Conservation (phyloP, 2,888 invertebrate genomes). For the Melanophora roralis region DNA sequence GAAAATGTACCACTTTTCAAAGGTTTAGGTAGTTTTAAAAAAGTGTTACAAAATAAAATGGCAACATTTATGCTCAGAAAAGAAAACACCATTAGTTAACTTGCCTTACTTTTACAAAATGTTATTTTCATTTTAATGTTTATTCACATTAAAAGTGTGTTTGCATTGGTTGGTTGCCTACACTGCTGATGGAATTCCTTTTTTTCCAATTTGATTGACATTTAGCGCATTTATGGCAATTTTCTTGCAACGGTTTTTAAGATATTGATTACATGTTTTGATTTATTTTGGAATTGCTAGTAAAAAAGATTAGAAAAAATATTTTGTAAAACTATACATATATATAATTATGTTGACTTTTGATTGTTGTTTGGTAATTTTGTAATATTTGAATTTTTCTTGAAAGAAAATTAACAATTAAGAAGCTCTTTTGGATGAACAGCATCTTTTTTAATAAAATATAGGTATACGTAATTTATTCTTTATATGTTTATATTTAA, state of each 20-base stretch:
- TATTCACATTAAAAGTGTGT: neutral
- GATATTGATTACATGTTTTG: slow-evolving; percentile 48
- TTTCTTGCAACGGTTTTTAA: slow-evolving; percentile 42
- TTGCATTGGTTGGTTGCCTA: neutral
- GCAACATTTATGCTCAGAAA: too few relatives aligned
- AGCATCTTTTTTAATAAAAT: too few relatives aligned
- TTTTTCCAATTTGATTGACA: slow-evolving; percentile 54
- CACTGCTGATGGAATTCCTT: slow-evolving; percentile 49
- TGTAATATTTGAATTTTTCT: neutral
- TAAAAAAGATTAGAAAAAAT: neutral
- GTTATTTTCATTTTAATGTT: neutral
- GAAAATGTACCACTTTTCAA: too few relatives aligned
- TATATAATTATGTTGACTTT: slow-evolving; percentile 7
- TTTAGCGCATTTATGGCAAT: slow-evolving; percentile 43
- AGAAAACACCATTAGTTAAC: too few relatives aligned
- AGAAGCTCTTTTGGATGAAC: too few relatives aligned
- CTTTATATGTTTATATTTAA: too few relatives aligned
- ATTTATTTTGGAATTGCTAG: slow-evolving; percentile 32
- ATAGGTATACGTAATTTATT: too few relatives aligned
- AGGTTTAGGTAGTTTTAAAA: too few relatives aligned
- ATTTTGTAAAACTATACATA: slow-evolving; percentile 17
- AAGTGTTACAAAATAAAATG: too few relatives aligned
- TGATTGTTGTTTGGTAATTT: neutral
- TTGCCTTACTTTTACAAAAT: slow-evolving; percentile 9
- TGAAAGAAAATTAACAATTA: too few relatives aligned